Conservation (phyloP, 92 coral and sea anemone genomes). For the Epizoanthus illoricatus region DNA sequence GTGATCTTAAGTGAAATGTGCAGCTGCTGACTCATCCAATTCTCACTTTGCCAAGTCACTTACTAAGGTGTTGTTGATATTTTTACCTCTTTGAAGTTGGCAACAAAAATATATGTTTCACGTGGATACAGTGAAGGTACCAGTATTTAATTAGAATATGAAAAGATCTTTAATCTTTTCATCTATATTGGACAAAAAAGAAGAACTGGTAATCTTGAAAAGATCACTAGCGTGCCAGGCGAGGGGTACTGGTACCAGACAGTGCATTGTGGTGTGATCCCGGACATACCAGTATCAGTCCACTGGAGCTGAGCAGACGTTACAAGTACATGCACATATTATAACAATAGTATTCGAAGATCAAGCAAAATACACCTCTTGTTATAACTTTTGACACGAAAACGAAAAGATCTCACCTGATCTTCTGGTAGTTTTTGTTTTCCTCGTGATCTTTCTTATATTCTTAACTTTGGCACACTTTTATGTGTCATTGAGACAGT, state of each 20-base stretch:
- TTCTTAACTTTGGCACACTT: too few species aligned
- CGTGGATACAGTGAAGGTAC: conserved; percentile 1
- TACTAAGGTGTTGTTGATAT: not conserved
- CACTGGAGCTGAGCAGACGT: not conserved
- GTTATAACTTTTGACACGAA: not conserved
- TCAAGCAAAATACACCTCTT: not conserved
- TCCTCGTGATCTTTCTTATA: too few species aligned
- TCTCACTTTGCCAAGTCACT: not conserved
- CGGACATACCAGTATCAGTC: not conserved
- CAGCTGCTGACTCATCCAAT: too few species aligned
- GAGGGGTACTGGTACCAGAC: conserved; percentile 30
- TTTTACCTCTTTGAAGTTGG: not conserved
- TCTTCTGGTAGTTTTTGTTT: not conserved
- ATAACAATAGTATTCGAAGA: conserved; percentile 5
- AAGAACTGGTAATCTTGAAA: conserved; percentile 27
- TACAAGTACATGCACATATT: not conserved
- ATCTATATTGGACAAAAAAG: conserved; percentile 1
- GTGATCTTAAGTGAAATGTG: too few species aligned
- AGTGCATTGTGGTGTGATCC: not conserved
- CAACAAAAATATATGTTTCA: not conserved
- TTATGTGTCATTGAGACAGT: too few species aligned
- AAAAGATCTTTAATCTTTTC: conserved; percentile 21
- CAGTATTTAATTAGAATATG: conserved; percentile 17
- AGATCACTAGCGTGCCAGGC: conserved; percentile 10
- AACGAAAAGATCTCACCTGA: not conserved